A percentile compares a stretch with the other conserved stretches of the same genome.
Conservation (phyloP, 2,888 invertebrate genomes). For the Nasonia oneida region DNA sequence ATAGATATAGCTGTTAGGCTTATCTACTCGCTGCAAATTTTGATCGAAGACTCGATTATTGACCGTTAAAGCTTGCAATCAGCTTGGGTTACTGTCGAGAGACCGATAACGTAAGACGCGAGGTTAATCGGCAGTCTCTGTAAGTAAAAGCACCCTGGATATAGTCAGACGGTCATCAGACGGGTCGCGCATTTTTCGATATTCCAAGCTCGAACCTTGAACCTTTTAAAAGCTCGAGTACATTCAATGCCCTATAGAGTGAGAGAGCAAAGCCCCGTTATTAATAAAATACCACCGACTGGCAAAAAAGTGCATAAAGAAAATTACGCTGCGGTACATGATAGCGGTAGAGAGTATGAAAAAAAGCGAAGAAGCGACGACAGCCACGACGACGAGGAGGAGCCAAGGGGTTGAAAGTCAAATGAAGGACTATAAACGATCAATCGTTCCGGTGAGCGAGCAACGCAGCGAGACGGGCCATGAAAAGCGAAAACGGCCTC, state of each 20-base stretch:
- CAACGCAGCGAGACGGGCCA: slow-evolving; percentile 32
- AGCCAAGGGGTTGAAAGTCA: slow-evolving; percentile 41
- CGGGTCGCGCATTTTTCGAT: not conserved
- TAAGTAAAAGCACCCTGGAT: not conserved
- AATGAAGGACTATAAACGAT: slow-evolving; percentile 56
- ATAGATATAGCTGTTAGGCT: no score
- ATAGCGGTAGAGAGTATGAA: not conserved
- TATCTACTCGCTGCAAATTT: no score
- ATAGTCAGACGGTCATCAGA: not conserved
- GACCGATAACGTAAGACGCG: no score
- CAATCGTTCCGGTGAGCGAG: slow-evolving; percentile 58
- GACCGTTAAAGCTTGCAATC: no score
- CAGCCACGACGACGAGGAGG: not conserved
- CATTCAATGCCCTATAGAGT: not conserved
- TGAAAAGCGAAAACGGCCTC: slow-evolving; percentile 56
- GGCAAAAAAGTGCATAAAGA: slow-evolving; percentile 27
- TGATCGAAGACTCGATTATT: no score
- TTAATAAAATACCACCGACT: not conserved
- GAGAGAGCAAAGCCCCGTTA: slow-evolving; percentile 14
- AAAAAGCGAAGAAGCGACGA: not conserved
- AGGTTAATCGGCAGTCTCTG: not conserved
- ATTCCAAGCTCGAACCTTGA: not conserved
- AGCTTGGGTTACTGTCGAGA: no score
- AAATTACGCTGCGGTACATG: not conserved
- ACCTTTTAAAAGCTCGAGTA: not conserved